Base-by-base conservation (phyloP, 2,888 invertebrate species). In the Lottia scabra region DNA sequence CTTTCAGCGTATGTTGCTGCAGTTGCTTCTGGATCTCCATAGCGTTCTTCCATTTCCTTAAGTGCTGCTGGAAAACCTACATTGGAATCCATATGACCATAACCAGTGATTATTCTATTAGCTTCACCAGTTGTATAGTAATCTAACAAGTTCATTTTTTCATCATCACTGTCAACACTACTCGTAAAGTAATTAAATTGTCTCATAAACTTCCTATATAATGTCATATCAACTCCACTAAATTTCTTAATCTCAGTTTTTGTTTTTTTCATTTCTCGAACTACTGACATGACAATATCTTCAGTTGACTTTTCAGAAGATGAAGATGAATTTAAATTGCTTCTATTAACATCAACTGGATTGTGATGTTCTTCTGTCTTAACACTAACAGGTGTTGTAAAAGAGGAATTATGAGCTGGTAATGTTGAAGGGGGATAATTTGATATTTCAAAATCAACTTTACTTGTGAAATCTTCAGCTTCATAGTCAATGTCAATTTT, bases 41-140 rank as follows among this genome's bases (percentile, higher is more conserved):
- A 70, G 3, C 70, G 13, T 45, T 45, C 30, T 45, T 70, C 48
- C 12, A 70, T n/a, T 38, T 70, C 70, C 1, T 44, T 16, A n/a
- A 64, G 8, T 44, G 70, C 70, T 19, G 56, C 56, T 38, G 27
- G 27, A 38, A 64, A 64, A 0, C 64, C 30, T 6, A 26, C 8
- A n/a, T 15, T 19, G 6, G 23, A n/a, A 26, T 64, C 64, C 16
- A 64, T 16, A 38, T 64, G 64, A 27, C 30, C 27, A n/a, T 16
- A 64, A 64, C 64, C 30, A 16, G 16, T 27, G 10, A 38, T 26
- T 15, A 64, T 64, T 64, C 38, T 4, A 10, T 64, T 27, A 12
- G 27, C 30, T 16, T 64, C 64, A 10, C 64, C 2, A 15, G 16
- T 23, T 27, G 64, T 64, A 26, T 64, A 64, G n/a, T 64, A 26